Base-by-base conservation (phyloP, 2,113 vertebrate genomes). In the Deroptyus accipitrinus region DNA sequence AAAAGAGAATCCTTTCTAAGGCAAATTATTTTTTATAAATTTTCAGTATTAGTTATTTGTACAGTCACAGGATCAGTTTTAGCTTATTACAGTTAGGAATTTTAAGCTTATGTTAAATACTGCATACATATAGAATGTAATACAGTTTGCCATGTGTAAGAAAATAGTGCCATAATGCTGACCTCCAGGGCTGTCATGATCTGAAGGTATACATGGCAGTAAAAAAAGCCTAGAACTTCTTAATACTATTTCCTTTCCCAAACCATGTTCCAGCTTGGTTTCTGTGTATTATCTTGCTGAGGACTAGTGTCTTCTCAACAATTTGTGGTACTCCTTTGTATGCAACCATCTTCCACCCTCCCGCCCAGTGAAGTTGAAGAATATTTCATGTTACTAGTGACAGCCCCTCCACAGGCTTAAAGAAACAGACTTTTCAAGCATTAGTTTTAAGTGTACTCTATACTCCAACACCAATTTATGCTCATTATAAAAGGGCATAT, bases 31-130 rank as follows among this genome's bases (percentile, higher is more conserved):
- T 95, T 90, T 67, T 37, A 70, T 88, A 81, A 55, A 17, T 78
- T 84, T 87, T 95, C 83, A 92, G 81, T 97, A 92, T 31, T 81
- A 74, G 59, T 86, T 96, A 94, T 59, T 64, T 92, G 68, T 96
- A 89, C 52, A 96, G 83, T 95, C 84, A 86, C 25, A 94, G 85
- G 80, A 94, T 84, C 95, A 96, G 86, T 88, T 90, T 90, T 86
- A 97, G 82, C 83, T 94, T 94, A 91, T 81, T 93, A 96, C 66
- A 91, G 49, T 95, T 96, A 93, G 95, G 89, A 94, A 95, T 94
- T 83, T 94, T 95, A 97, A 94, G 92, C 86, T 91, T 90, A 94
- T 95, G 39, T 54, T 94, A 94, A 92, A 78, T 79, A 95, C 93
- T 91, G 85, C 83, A 83, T 93, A 91, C 82, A 94, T 52, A 89